Base-by-base conservation (phyloP, 64 coral and sea anemone genomes). In the Montipora cactus region DNA sequence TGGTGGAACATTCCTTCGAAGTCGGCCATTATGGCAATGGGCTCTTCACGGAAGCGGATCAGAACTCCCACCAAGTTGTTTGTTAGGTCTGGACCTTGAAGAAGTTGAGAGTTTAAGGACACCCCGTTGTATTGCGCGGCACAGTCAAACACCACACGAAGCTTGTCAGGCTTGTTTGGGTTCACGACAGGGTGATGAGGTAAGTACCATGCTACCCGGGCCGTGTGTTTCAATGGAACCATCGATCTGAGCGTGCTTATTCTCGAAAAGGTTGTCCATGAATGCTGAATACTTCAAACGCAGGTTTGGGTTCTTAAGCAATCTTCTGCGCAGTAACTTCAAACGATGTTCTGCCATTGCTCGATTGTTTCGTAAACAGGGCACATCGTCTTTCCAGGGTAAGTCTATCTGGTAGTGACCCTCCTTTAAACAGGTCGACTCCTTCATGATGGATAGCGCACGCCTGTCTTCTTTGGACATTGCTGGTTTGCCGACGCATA, bases 361-460 rank as follows among this genome's bases (percentile, higher is more conserved):
- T 50, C 88, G 50, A 46, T 95, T 95, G 49, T 86, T 90, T 78
- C 79, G 93, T 7, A 95, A 55, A 18, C 7, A 53, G 7, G 87
- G 67, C 28, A 5, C 47, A 37, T 45, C 18, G 59, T 55, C 52
- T 78, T 69, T 83, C 28, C 74, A 77, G 2, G 87, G 93, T 44
- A 95, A 55, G 18, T 48, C 66, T 57, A 90, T 5, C 28, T 90
- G 44, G 47, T 90, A 95, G 85, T 90, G 93, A 18, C 77, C 61
- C 2, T 94, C 87, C 59, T 44, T 18, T 16, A 88, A 49, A 7
- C 18, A 25, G 14, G 45, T 44, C 1, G 93, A 90, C 20, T 75
- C 25, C 46, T 95, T 23, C 48, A 83, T 74, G 52, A 77, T 84
- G 47, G 66, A 78, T 61, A 94, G 16, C 14, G 78, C 66, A 45